Evolutionary conservation across 2,797 vertebrate genomes (phyloP).

Genomic region (Arremon aurantiirostris): DNA sequence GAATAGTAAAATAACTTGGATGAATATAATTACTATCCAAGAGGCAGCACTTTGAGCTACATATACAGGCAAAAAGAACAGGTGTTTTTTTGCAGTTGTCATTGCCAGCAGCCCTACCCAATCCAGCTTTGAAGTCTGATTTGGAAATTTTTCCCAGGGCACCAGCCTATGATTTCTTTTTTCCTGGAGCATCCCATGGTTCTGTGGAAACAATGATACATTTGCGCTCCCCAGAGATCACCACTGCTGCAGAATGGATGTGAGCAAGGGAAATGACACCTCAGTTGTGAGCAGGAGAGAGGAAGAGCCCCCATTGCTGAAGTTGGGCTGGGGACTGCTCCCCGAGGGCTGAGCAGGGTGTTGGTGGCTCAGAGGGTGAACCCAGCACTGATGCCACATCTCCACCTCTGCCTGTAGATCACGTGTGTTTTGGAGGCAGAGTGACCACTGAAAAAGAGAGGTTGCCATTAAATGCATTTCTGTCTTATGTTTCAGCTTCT

Average conservation of each 20-base stretch:
- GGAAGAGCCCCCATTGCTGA: not conserved
- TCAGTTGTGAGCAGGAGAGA: not conserved
- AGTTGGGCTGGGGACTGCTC: not conserved
- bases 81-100: not conserved
- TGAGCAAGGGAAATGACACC: not conserved
- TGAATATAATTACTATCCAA: not conserved
- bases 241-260: not conserved
- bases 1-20: not conserved
- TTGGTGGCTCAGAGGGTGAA: not conserved
- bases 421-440: not conserved
- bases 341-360: fast-evolving
- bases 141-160: not conserved
- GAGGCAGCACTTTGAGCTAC: not conserved
- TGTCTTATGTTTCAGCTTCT: not conserved
- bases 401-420: not conserved
- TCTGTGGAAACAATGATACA: not conserved
- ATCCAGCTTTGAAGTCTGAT: not conserved
- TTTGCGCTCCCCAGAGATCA: not conserved
- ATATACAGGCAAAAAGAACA: not conserved
- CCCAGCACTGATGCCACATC: fast-evolving
- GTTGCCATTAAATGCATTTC: not conserved
- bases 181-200: not conserved
- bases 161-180: not conserved
- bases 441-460: not conserved
- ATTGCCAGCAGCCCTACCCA: not conserved